Conservation (phyloP, 2,888 invertebrate genomes). For the Torymus auratus region DNA sequence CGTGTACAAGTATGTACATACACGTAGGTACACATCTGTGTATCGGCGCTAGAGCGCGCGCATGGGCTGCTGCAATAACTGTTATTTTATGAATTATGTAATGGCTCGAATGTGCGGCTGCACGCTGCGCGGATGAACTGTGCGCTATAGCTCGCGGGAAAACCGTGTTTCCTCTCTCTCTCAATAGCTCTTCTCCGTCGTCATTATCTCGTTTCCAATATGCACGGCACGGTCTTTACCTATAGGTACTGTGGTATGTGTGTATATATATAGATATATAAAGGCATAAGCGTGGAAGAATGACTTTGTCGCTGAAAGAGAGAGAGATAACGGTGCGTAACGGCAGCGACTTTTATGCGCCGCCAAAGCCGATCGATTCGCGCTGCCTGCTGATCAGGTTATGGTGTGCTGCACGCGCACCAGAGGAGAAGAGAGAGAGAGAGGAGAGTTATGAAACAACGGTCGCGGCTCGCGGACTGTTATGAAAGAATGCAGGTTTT, state of each 20-base stretch:
- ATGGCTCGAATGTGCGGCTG: not conserved
- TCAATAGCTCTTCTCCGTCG: not conserved
- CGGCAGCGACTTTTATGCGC: conserved; percentile 30
- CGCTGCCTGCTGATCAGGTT: conserved; percentile 1
- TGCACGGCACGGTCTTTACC: not conserved
- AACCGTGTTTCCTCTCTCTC: conserved; percentile 10
- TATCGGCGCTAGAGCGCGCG: no score
- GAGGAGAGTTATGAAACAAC: no score
- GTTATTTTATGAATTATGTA: conserved; percentile 45
- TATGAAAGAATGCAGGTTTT: no score
- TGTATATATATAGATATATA: no score
- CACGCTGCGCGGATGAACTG: not conserved
- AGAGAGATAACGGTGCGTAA: conserved; percentile 38
- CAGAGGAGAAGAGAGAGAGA: no score
- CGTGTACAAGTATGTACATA: no score
- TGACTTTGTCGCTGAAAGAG: conserved; percentile 30
- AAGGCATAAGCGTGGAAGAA: not conserved
- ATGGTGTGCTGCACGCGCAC: not conserved
- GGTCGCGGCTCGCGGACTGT: no score
- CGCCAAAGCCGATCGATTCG: conserved; percentile 34
- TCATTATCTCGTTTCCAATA: conserved; percentile 26
- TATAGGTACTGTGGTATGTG: no score
- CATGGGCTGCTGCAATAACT: conserved; percentile 6
- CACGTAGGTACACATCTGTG: no score
- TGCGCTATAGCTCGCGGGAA: conserved; percentile 11